Base-by-base conservation (phyloP, 2,888 invertebrate genomes). In the Callosobruchus maculatus region DNA sequence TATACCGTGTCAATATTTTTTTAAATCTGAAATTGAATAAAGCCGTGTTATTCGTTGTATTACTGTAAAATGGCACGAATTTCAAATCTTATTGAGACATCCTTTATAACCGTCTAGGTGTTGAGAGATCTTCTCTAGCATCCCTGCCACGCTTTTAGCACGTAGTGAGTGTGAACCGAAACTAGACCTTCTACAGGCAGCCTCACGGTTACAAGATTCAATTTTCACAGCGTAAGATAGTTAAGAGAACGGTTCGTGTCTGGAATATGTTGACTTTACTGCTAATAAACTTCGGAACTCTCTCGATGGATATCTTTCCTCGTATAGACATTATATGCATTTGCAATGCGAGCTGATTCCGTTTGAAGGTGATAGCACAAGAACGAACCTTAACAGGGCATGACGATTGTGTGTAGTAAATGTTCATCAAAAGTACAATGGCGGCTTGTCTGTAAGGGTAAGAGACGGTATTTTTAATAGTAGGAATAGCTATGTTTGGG, bases 211-310 rank as follows among this genome's bases (percentile, higher is more conserved):
- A 81, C 83, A 81, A 83, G 84, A 85, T 86, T 86, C 86, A 86
- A 86, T 86, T 86, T 85, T 85, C 85, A 82, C 85, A 81, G 82
- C 84, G 84, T 86, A 86, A 86, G 84, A 85, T 81, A 83, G 86
- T 86, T 86, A 86, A 83, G 84, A 84, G 84, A 81, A 82, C 82
- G 84, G 83, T 83, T 85, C 85, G 85, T 86, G 85, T 83, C 84
- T 81, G 80, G 85, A 85, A 86, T 86, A 86, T 85, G 85, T 85
- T 84, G 85, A 85, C 84, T 82, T 83, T 83, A 82, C 82, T 80
- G 82, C 82, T 82, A 83, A 84, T 84, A 84, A 84, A 83, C 82
- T 79, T 83, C 78, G 81, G 83, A 83, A 84, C 83, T 83, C 76
- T 49, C 49, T 49, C 9, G 49, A 49, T 49, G 49, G 49, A 49